A percentile compares a stretch with the other conserved stretches of the same genome.
phyloP scores from a whole-genome alignment of 2,888 invertebrate species.

The Apoderus coryli region DNA sequence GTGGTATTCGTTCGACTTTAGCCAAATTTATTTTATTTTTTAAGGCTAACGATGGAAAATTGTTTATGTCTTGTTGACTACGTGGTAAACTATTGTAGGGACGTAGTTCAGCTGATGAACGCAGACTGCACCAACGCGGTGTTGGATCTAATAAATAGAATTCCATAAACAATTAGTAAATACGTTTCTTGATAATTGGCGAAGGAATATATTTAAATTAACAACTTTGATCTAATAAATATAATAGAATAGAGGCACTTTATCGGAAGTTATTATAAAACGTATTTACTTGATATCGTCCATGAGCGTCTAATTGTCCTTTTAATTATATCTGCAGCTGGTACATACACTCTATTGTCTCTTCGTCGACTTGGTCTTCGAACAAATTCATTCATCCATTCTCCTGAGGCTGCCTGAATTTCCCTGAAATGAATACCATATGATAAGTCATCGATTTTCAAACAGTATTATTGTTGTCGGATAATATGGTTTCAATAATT shows the following conservation, averaged over 20 bases:
- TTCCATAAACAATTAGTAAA: too few species aligned
- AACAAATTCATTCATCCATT: conserved; percentile 52
- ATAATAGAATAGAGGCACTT: too few species aligned
- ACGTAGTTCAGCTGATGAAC: conserved; percentile 40
- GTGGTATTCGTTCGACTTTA: neutral
- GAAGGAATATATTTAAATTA: too few species aligned
- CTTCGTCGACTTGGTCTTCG: conserved; percentile 38
- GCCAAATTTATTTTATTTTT: too few species aligned
- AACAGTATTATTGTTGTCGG: too few species aligned
- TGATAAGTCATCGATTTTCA: neutral
- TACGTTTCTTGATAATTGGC: too few species aligned
- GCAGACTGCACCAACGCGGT: conserved; percentile 36
- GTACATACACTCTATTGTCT: conserved; percentile 34
- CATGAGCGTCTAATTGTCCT: conserved; percentile 53
- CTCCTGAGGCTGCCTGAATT: conserved; percentile 49
- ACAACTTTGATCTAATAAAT: too few species aligned
- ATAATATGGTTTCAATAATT: too few species aligned
- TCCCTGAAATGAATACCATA: conserved; percentile 41
- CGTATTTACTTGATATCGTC: conserved; percentile 58
- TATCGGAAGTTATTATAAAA: too few species aligned
- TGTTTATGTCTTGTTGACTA: conserved; percentile 36
- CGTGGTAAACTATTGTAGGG: conserved; percentile 46
- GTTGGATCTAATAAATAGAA: conserved; percentile 36
- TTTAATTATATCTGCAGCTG: conserved; percentile 49
- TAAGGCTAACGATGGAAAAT: conserved; percentile 28